Evolutionary conservation across 2,113 vertebrate species (phyloP), one percentile per base, ranked within the genome.

Genomic region (Nanorana parkeri): DNA sequence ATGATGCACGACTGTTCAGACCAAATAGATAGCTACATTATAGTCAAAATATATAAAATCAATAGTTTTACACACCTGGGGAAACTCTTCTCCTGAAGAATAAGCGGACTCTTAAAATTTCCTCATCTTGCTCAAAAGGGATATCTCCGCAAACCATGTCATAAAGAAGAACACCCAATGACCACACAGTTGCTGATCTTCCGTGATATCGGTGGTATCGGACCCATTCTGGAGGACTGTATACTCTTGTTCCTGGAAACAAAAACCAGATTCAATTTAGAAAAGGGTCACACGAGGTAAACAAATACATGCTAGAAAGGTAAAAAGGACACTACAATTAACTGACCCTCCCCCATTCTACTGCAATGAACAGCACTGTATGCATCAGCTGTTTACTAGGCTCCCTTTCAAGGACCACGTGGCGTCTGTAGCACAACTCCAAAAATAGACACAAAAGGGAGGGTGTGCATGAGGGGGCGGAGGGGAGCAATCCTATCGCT

Each of bases 101-200:
- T 60, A 99, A 89, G 17, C 91, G 91, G 1, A 97, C 97, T 0
- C 93, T 91, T 52, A 98, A 91, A 72, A 99, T 99, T 90, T 99
- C 97, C 77, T 98, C 96, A 0, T 99, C 98, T 84, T 97, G 97
- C 87, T 99, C 97, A 20, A 99, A 99, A 26, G 98, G 98, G 87
- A 99, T 98, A 89, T 99, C 98, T 47, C 98, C 98, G 0, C 97
- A 99, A 77, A 99, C 97, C 97, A 99, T 98, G 90, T 99, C 98
- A 0, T 96, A 99, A 1, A 99, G 91, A 68, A 99, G 90, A 86
- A 99, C 97, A 1, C 98, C 98, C 84, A 99, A 89, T 15, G 98
- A 99, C 98, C 98, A 99, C 78, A 99, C 95, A 0, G 98, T 97
- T 41, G 98, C 97, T 0, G 98, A 98, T 74, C 97, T 94, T 3